Evolutionary conservation across 2,113 vertebrate species (phyloP).

Genomic region (Oophaga pumilio): DNA sequence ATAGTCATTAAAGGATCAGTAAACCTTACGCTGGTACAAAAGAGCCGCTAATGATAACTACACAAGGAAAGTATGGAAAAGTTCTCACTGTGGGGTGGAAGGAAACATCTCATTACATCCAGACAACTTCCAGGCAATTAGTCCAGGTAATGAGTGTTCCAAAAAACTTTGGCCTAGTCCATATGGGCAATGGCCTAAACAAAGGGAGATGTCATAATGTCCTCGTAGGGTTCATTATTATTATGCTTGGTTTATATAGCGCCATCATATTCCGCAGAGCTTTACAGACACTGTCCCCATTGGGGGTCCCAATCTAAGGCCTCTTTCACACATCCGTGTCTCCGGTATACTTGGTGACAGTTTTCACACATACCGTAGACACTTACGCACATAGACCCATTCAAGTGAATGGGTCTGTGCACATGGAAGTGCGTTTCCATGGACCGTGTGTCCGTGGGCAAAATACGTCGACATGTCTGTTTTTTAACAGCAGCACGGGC

Average conservation of each 20-base stretch:
- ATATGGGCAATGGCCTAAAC: background rate
- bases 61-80: background rate
- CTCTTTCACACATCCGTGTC: too few relatives aligned
- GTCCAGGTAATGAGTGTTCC: background rate
- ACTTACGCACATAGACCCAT: too few relatives aligned
- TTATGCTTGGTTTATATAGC: too few relatives aligned
- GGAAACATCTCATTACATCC: background rate
- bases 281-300: background rate
- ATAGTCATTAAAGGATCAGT: slow-evolving; percentile 8
- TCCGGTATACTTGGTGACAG: too few relatives aligned
- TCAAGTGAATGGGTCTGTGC: too few relatives aligned
- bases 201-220: background rate
- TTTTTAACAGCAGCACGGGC: too few relatives aligned
- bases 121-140: background rate
- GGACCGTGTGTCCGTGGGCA: too few relatives aligned
- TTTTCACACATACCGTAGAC: too few relatives aligned
- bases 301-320: too few relatives aligned
- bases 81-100: background rate
- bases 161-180: background rate
- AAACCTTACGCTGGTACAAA: background rate
- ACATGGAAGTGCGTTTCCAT: too few relatives aligned
- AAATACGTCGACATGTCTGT: too few relatives aligned
- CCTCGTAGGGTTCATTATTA: too few relatives aligned
- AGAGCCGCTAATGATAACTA: background rate
- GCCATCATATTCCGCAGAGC: background rate